A percentile compares a stretch with the other conserved stretches of the same genome.
Conservation (phyloP, 2,797 vertebrate species). For the Enteromius fasciolatus region DNA sequence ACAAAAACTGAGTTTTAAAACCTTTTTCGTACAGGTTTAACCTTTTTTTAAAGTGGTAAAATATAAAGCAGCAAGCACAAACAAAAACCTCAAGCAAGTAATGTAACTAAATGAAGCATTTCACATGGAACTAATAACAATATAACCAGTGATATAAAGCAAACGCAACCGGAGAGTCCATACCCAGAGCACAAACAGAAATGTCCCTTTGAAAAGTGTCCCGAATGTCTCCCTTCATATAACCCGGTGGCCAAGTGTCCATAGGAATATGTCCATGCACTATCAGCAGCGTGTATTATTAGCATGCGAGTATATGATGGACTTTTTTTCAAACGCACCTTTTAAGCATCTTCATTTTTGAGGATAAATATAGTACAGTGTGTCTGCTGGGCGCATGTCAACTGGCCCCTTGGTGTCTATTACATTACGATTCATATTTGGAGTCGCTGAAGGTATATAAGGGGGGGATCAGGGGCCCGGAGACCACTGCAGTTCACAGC, state of each 20-base stretch:
- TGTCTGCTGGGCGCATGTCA: conserved; percentile 67
- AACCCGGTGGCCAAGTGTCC: neutral
- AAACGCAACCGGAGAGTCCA: conserved; percentile 11
- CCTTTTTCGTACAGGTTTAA: neutral
- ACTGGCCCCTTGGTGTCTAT: conserved; percentile 73
- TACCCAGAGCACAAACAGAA: conserved; percentile 17
- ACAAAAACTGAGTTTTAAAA: too few species aligned
- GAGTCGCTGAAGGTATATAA: conserved; percentile 79
- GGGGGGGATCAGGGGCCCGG: conserved; percentile 67
- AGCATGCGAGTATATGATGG: conserved; percentile 72
- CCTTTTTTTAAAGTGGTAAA: neutral
- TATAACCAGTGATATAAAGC: neutral
- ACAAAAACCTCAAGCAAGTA: neutral
- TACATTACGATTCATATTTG: conserved; percentile 79
- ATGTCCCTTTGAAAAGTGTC: conserved; percentile 10
- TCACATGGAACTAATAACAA: neutral
- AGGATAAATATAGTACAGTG: conserved; percentile 81
- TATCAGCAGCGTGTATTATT: conserved; percentile 81
- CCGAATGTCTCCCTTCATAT: conserved; percentile 2
- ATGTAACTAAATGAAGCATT: neutral
- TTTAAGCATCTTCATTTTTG: conserved; percentile 87
- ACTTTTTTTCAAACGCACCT: conserved; percentile 82
- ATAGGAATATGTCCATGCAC: conserved; percentile 30
- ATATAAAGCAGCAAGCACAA: neutral
- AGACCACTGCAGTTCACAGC: conserved; percentile 78